These are phyloP conservation scores for human (Homo sapiens) DNA, from an alignment of 2,113 vertebrate genomes.

Conservation along the genomic window GRCh38 chr2:186548001-186548500, in stretches of 20 bases:
- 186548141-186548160: background rate
- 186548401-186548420: background rate
- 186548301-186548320: background rate
- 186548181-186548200: constrained; percentile 1
- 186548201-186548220: background rate
- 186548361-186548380: background rate
- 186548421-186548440: too few relatives aligned
- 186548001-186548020: background rate
- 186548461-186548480: background rate
- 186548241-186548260: background rate
- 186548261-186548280: background rate
- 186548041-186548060: background rate
- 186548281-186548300: background rate
- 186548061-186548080: background rate
- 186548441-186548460: background rate
- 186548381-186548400: background rate
- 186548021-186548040: background rate
- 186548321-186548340: background rate
- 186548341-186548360: background rate
- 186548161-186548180: background rate
- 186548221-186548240: background rate
- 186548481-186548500: background rate
- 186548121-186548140: background rate
- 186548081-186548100: background rate
- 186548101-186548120: background rate